These are phyloP conservation scores for Tachystola acroxantha DNA, from an alignment of 2,888 invertebrate genomes.

Conservation along the genomic window DNA sequence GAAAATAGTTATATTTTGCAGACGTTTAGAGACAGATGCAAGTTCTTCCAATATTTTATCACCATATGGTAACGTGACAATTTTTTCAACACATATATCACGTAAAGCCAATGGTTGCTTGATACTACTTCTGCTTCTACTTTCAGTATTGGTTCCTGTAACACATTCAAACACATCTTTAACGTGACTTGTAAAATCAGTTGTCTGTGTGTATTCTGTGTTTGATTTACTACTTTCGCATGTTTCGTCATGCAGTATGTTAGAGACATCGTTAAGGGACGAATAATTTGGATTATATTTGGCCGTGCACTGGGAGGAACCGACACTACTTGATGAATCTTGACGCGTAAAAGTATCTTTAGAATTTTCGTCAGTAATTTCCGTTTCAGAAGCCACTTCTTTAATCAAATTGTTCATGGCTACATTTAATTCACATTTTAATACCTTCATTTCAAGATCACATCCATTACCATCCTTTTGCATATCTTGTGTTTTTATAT, in stretches of 20 bases:
- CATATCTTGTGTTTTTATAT: conserved; percentile 4
- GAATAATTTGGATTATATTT: conserved; percentile 81
- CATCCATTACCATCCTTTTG: conserved; percentile 28
- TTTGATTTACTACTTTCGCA: conserved; percentile 29
- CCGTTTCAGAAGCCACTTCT: conserved; percentile 59
- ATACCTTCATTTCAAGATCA: conserved; percentile 59
- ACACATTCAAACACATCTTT: conserved; percentile 67
- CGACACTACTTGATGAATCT: conserved; percentile 80
- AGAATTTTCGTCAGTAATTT: conserved; percentile 36
- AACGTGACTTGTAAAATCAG: conserved; percentile 42
- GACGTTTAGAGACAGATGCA: conserved; percentile 79
- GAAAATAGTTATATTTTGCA: conserved; percentile 55
- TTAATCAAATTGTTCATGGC: conserved; percentile 68
- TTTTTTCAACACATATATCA: conserved; percentile 81
- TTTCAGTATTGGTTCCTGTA: conserved; percentile 39
- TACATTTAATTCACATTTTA: conserved; percentile 68
- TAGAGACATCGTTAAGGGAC: conserved; percentile 79
- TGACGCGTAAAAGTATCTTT: conserved; percentile 63
- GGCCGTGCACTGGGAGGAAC: conserved; percentile 84
- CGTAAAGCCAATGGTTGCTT: conserved; percentile 73
- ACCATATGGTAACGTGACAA: conserved; percentile 84
- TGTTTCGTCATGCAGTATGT: conserved; percentile 69
- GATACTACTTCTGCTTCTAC: conserved; percentile 17
- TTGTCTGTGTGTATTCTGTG: conserved; percentile 24
- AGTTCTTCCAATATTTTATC: conserved; percentile 82